A percentile compares a stretch with the other conserved stretches of the same genome.
phyloP scores from a whole-genome alignment of 2,113 vertebrate species.

The Lates calcarifer region DNA sequence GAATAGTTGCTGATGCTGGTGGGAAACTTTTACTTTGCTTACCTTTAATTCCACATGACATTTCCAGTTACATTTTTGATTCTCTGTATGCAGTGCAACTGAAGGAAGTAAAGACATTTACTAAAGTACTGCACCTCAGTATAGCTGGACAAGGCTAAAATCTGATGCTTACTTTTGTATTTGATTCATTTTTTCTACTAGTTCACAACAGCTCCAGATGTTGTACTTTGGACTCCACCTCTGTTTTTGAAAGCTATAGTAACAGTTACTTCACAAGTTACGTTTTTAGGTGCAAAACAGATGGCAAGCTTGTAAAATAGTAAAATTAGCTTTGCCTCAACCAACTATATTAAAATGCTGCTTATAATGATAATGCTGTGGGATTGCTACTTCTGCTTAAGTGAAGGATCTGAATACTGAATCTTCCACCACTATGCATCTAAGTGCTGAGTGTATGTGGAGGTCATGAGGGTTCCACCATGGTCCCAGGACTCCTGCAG shows the following conservation, averaged over 20 bases:
- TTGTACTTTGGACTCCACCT: not conserved
- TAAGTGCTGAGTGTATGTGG: slow-evolving; percentile 2
- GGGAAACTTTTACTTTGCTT: not conserved
- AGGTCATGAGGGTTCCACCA: slow-evolving; percentile 15
- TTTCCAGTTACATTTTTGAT: too few species aligned
- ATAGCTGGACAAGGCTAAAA: not conserved
- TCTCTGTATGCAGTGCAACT: not conserved
- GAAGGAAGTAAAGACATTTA: not conserved
- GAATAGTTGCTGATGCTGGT: not conserved
- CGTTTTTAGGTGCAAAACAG: not conserved
- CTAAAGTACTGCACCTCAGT: too few species aligned
- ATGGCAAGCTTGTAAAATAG: not conserved
- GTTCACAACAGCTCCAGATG: not conserved
- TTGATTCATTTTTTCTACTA: not conserved
- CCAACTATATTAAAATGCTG: too few species aligned
- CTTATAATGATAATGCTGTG: not conserved
- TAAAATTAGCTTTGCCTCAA: not conserved
- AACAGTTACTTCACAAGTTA: slow-evolving; percentile 1
- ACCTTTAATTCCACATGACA: not conserved
- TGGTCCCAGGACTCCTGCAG: slow-evolving; percentile 29
- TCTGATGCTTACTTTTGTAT: not conserved
- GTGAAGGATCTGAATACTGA: not conserved
- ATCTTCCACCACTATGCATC: not conserved
- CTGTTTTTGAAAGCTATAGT: not conserved
- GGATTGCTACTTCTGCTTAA: too few species aligned